Evolutionary conservation across 2,113 vertebrate species (phyloP).

Genomic region (Corydoras maculifer): DNA sequence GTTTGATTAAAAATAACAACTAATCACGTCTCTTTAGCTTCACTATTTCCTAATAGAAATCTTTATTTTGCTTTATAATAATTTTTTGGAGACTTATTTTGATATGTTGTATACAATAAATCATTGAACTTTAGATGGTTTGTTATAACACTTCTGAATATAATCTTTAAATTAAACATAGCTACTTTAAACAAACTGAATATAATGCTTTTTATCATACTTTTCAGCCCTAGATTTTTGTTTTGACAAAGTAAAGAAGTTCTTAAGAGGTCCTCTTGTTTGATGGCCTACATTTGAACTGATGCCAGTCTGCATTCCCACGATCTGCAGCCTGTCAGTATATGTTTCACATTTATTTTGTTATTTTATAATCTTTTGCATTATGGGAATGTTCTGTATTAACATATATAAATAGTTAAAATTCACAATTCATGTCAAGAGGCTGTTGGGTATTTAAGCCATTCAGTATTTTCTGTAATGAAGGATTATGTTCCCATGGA

Average conservation of each 20-base stretch:
- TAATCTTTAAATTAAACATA: neutral
- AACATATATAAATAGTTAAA: too few species aligned
- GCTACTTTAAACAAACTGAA: neutral
- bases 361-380: too few species aligned
- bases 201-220: neutral
- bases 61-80: neutral
- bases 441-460: too few species aligned
- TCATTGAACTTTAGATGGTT: neutral
- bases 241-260: neutral
- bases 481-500: slow-evolving; percentile 18
- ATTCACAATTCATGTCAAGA: too few species aligned
- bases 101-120: too few species aligned
- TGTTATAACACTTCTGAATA: neutral
- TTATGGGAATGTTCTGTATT: neutral
- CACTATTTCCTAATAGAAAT: neutral
- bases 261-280: too few species aligned
- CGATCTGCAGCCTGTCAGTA: neutral
- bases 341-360: neutral
- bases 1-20: too few species aligned
- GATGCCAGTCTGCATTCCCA: neutral
- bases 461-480: neutral
- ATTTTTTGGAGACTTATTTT: neutral
- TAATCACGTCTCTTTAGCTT: too few species aligned
- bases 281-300: neutral
- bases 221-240: neutral